phyloP scores from a whole-genome alignment of 2,888 invertebrate species.

The Tachina grossa region DNA sequence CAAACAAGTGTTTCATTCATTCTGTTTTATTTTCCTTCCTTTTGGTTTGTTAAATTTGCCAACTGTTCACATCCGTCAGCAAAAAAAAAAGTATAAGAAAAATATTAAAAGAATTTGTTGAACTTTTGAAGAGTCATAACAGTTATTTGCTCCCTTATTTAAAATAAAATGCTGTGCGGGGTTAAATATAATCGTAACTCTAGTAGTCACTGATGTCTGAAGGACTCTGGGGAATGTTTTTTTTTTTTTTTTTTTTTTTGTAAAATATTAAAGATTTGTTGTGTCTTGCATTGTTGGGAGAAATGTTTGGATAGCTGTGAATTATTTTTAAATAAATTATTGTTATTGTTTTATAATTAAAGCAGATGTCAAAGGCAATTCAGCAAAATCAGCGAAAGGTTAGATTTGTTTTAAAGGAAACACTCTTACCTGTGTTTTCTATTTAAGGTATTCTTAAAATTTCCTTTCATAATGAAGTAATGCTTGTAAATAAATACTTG shows the following conservation, averaged over 20 bases:
- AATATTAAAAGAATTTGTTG: conserved; percentile 2
- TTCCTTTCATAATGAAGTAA: too few species aligned
- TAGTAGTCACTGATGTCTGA: not conserved
- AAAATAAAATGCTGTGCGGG: not conserved
- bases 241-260: not conserved
- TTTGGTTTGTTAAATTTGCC: conserved; percentile 45
- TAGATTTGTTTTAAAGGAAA: not conserved
- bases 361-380: conserved; percentile 42
- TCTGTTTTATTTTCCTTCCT: conserved; percentile 10
- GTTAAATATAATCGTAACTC: conserved; percentile 22
- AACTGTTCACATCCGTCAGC: conserved; percentile 58
- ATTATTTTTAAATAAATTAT: conserved; percentile 40
- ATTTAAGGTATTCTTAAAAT: not conserved
- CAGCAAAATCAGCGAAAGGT: not conserved
- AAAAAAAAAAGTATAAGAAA: not conserved
- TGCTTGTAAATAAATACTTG: too few species aligned
- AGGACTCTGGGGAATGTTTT: conserved; percentile 25
- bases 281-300: conserved; percentile 24
- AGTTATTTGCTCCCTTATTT: not conserved
- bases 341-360: conserved; percentile 34
- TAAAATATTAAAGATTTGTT: conserved; percentile 35
- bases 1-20: conserved; percentile 61
- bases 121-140: conserved; percentile 44
- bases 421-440: not conserved
- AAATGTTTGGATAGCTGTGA: conserved; percentile 16